These are phyloP conservation scores for Anastatus disparis DNA, from an alignment of 1,140 invertebrate genomes.

Conservation along the genomic window DNA sequence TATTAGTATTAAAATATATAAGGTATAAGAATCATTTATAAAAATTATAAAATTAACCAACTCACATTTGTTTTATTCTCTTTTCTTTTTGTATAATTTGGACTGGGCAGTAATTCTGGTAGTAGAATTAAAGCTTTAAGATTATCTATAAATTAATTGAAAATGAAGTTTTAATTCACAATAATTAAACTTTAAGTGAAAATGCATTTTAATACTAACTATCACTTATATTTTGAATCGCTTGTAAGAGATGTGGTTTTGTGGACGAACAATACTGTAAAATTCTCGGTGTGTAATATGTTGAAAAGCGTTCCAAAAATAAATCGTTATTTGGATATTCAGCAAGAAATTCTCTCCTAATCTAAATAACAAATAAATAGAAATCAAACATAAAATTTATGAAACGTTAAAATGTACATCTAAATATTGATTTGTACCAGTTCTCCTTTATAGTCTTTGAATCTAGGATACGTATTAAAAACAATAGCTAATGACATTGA, in stretches of 20 bases:
- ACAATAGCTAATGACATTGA: not conserved
- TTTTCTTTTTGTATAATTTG: conserved; percentile 41
- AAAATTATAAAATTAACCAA: not conserved
- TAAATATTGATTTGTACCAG: conserved; percentile 2
- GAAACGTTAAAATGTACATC: too few species aligned
- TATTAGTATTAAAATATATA: too few species aligned
- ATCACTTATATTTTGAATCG: conserved; percentile 22
- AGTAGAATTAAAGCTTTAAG: conserved; percentile 41
- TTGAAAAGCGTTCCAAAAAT: conserved; percentile 7
- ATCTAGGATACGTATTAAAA: conserved; percentile 26
- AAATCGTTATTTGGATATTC: conserved; percentile 26
- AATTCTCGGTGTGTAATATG: conserved; percentile 32
- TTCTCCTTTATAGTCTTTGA: conserved; percentile 27
- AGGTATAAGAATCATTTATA: too few species aligned
- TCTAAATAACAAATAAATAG: conserved; percentile 18
- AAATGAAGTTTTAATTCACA: not conserved
- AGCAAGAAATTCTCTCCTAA: conserved; percentile 20
- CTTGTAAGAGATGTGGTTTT: conserved; percentile 31
- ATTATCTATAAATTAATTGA: conserved; percentile 32
- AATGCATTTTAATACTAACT: conserved; percentile 17
- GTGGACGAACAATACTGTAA: conserved; percentile 33
- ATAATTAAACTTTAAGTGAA: too few species aligned
- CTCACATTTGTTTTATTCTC: conserved; percentile 34
- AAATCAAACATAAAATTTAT: too few species aligned
- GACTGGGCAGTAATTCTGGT: conserved; percentile 39